Evolutionary conservation across 1,140 invertebrate genomes (phyloP), one percentile per base, ranked within the genome.

Genomic region (Lepidurus couesii): DNA sequence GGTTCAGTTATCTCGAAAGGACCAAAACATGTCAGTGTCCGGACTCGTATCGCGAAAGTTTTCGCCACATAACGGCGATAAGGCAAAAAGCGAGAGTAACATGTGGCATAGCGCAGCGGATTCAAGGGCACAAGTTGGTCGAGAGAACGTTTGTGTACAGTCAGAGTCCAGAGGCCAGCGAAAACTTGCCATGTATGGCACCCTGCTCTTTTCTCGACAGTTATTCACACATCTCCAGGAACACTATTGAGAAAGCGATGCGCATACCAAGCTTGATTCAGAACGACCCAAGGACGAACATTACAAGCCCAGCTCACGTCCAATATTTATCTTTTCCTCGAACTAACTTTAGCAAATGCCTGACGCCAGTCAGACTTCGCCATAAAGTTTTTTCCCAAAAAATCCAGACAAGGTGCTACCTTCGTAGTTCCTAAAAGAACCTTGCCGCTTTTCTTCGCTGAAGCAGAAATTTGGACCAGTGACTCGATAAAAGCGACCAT

Each of bases 251-350:
- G 53, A 65, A 65, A 65, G 21, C 53, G 53, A 65, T 65, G 53
- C 53, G 53, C 53, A 65, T 65, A 65, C 53, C 53, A 21, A 21
- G 53, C 53, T 65, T 21, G 13, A 65, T 65, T 65, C 53, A 65
- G 21, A 65, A 65, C 9, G n/a, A 7, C 16, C 53, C 53, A 65
- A 65, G 53, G 53, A n/a, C 53, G 53, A 65, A 9, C 53, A 21
- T 65, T 65, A 65, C 16, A 13, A 65, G 21, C 53, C 16, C 53
- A 21, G 53, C 21, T 65, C 9, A 65, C 53, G 53, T 9, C 53
- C n/a, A 9, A 16, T 65, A 65, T 21, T 65, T 13, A 4, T 34
- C 53, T 7, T 13, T 16, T 65, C 53, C 53, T 7, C 9, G 7
- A 65, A 9, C 53, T n/a, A 13, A 65, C 53, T 65, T n/a, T 13